These are phyloP conservation scores for Eospalax fontanierii DNA, from an alignment of 2,797 vertebrate species.

Conservation along the genomic window DNA sequence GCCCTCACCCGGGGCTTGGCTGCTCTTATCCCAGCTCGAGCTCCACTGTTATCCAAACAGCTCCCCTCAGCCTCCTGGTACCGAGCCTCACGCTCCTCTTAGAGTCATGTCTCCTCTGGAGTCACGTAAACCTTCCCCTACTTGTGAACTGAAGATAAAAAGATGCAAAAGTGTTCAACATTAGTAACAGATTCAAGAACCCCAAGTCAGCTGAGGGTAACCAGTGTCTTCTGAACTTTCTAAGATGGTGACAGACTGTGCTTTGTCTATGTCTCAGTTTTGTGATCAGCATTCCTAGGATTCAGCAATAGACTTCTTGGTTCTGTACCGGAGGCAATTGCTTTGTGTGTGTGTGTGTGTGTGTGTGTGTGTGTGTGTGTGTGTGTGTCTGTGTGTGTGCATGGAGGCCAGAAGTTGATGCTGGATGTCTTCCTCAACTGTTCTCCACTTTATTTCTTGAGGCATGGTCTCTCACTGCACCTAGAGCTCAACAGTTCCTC, in stretches of 20 bases:
- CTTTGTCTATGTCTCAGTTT: background rate
- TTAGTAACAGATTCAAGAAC: background rate
- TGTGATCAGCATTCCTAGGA: background rate
- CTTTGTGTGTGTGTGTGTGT: background rate
- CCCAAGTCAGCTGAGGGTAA: background rate
- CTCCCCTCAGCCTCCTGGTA: too few species aligned
- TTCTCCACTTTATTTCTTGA: background rate
- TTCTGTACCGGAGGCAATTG: too few species aligned
- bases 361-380: background rate
- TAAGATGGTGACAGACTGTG: background rate
- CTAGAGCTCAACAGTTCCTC: background rate
- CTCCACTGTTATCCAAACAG: background rate
- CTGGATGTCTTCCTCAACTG: background rate
- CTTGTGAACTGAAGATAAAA: background rate
- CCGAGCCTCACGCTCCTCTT: background rate
- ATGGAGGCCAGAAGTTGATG: background rate
- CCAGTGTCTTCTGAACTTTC: background rate
- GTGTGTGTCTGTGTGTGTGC: background rate
- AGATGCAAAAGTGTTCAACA: conserved; percentile 2
- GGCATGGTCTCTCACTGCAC: background rate
- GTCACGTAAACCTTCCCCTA: background rate
- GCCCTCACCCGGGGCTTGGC: background rate
- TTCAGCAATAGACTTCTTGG: background rate
- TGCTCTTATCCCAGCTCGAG: accelerated
- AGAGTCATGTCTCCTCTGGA: background rate